These are phyloP conservation scores for Andrena bucephala DNA, from an alignment of 2,888 invertebrate genomes.

Conservation along the genomic window DNA sequence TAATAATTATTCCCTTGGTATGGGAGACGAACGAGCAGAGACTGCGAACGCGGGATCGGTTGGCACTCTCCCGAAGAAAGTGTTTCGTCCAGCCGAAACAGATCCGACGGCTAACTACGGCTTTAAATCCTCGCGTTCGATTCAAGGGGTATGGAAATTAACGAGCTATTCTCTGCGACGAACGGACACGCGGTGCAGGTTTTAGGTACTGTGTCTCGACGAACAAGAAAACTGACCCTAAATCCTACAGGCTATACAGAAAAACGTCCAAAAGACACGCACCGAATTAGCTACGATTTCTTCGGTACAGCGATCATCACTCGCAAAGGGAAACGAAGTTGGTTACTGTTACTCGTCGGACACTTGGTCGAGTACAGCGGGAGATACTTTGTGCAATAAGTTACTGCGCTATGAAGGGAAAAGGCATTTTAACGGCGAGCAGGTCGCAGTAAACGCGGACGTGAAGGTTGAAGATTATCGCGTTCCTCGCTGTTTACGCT, in stretches of 20 bases:
- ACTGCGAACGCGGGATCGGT: background rate
- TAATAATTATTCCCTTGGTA: too few species aligned
- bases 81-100: background rate
- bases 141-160: background rate
- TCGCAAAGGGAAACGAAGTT: conserved; percentile 1
- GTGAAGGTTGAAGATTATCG: conserved; percentile 52
- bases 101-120: background rate
- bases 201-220: too few species aligned
- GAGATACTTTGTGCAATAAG: conserved; percentile 29
- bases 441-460: conserved; percentile 44
- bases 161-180: too few species aligned
- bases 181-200: too few species aligned
- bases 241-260: too few species aligned
- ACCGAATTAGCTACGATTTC: background rate
- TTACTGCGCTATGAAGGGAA: conserved; percentile 54
- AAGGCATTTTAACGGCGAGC: conserved; percentile 51
- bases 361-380: conserved; percentile 6
- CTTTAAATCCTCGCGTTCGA: background rate
- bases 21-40: background rate
- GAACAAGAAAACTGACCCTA: too few species aligned
- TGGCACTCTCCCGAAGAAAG: background rate
- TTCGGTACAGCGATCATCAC: background rate
- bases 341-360: background rate
- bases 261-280: too few species aligned
- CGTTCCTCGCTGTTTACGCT: conserved; percentile 49